These are phyloP conservation scores for Orientallactaga bullata DNA, from an alignment of 2,113 vertebrate species.

Conservation along the genomic window DNA sequence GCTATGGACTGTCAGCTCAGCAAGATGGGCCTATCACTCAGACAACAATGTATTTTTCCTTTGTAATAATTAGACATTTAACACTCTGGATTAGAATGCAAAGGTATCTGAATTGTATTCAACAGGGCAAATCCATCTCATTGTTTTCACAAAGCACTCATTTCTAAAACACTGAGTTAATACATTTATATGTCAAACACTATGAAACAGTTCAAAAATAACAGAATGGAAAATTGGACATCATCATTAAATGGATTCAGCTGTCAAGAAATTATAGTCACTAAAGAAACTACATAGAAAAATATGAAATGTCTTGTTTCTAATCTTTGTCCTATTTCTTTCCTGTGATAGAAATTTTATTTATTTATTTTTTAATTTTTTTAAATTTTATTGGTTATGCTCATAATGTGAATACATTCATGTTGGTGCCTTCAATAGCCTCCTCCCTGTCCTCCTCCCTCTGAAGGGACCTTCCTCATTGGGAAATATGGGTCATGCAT, in stretches of 20 bases:
- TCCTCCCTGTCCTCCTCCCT: no score
- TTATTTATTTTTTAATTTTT: no score
- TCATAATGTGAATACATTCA: no score
- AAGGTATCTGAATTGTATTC: slow-evolving; percentile 40
- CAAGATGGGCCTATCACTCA: slow-evolving; percentile 30
- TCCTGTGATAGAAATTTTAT: no score
- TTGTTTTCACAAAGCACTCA: slow-evolving; percentile 63
- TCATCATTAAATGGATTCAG: slow-evolving; percentile 27
- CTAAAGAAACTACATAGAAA: slow-evolving; percentile 3
- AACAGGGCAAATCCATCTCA: background rate
- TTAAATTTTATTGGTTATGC: no score
- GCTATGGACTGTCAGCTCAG: background rate
- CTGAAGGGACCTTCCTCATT: no score
- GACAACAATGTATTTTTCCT: slow-evolving; percentile 20
- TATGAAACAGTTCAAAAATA: slow-evolving; percentile 11
- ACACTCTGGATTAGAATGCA: background rate
- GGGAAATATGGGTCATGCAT: no score
- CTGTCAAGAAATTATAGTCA: slow-evolving; percentile 8
- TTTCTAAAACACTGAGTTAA: background rate
- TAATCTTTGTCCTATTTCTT: background rate
- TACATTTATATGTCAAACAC: slow-evolving; percentile 37
- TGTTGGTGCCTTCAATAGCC: no score
- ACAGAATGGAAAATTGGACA: background rate
- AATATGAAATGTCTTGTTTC: background rate
- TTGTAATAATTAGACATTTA: slow-evolving; percentile 50